phyloP scores from a whole-genome alignment of 2,113 vertebrate genomes.

The Megalops atlanticus region DNA sequence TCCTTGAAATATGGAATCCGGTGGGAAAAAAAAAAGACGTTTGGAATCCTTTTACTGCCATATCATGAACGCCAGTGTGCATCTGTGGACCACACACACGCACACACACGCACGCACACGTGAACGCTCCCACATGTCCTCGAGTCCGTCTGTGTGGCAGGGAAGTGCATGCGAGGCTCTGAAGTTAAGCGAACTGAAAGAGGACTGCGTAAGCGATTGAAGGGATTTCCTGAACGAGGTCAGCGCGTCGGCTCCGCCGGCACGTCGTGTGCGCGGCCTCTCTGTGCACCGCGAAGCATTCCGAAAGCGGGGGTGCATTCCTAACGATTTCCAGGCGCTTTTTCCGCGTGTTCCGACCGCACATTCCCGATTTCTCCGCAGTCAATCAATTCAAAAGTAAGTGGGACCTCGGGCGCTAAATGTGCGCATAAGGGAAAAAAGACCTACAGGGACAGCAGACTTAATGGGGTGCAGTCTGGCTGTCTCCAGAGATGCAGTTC shows the following conservation, averaged over 20 bases:
- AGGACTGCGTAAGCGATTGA: not conserved
- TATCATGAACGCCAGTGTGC: not conserved
- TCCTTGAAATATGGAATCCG: constrained; percentile 6
- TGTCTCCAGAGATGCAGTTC: no score
- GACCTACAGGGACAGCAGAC: not conserved
- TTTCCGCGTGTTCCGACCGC: not conserved
- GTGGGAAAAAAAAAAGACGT: not conserved
- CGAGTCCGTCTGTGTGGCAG: not conserved
- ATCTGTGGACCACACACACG: not conserved
- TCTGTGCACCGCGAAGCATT: constrained; percentile 10
- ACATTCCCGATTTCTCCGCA: constrained; percentile 31
- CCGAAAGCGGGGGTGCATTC: not conserved
- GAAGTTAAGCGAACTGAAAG: not conserved
- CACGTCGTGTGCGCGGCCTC: not conserved
- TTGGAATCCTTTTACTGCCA: not conserved
- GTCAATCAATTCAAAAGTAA: not conserved
- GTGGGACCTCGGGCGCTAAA: not conserved
- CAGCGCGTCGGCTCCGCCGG: no score
- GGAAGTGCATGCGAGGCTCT: not conserved
- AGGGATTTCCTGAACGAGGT: not conserved
- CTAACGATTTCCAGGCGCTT: constrained; percentile 6
- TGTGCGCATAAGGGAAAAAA: not conserved
- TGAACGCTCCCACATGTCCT: not conserved
- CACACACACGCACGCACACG: not conserved
- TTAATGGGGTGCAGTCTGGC: not conserved